phyloP scores from a whole-genome alignment of 2,888 invertebrate species.

The Emmelina monodactyla region DNA sequence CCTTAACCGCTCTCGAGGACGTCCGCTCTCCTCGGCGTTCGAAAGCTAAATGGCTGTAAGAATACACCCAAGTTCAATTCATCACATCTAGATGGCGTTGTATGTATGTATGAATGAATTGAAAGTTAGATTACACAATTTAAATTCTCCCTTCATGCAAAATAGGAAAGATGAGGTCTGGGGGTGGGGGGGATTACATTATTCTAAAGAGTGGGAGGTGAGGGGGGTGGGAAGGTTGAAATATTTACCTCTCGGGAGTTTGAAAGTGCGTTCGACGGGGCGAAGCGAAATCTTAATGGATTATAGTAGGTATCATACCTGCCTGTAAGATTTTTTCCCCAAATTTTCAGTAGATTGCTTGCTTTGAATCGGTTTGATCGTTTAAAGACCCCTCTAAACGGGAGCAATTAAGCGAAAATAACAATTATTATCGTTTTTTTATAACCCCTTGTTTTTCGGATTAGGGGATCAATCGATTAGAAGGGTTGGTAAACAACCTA shows the following conservation, averaged over 20 bases:
- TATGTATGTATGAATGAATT: slow-evolving; percentile 68
- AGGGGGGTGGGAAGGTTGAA: slow-evolving; percentile 38
- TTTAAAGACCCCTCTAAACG: slow-evolving; percentile 23
- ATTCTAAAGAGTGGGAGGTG: slow-evolving; percentile 35
- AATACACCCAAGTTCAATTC: slow-evolving; percentile 58
- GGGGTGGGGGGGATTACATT: slow-evolving; percentile 52
- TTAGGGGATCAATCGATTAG: slow-evolving; percentile 26
- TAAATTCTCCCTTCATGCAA: slow-evolving; percentile 66
- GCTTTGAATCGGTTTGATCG: slow-evolving; percentile 29
- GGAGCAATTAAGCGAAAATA: slow-evolving; percentile 41
- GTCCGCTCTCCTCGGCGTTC: slow-evolving; percentile 21
- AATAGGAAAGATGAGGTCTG: slow-evolving; percentile 63
- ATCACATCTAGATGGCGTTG: slow-evolving; percentile 62
- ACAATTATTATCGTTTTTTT: slow-evolving; percentile 29
- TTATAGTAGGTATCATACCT: slow-evolving; percentile 59
- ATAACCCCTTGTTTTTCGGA: slow-evolving; percentile 13
- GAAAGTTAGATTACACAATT: slow-evolving; percentile 68
- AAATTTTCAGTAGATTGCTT: slow-evolving; percentile 27
- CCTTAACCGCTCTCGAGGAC: slow-evolving; percentile 18
- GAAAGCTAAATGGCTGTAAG: slow-evolving; percentile 48
- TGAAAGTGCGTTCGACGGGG: slow-evolving; percentile 54
- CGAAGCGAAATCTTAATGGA: slow-evolving; percentile 62
- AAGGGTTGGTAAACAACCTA: too few species aligned
- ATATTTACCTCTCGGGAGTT: slow-evolving; percentile 63
- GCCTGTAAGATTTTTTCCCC: slow-evolving; percentile 41